These are phyloP conservation scores for Ardeotis arabs DNA, from an alignment of 2,113 vertebrate species.

Conservation along the genomic window DNA sequence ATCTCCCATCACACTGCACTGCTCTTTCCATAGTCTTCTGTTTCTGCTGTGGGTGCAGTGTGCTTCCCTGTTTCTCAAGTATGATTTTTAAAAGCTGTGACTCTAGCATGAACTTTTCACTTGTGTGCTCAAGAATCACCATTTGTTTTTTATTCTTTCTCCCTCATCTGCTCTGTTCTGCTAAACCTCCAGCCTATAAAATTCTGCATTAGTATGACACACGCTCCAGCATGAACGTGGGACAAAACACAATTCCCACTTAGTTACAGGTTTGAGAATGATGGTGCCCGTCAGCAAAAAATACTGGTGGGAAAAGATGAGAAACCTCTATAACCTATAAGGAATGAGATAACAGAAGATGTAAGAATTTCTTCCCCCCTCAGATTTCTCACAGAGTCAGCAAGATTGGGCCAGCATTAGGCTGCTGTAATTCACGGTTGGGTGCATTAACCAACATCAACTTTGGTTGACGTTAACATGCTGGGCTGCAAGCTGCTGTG, in stretches of 20 bases:
- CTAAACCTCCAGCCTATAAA: background rate
- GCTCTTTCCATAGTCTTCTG: background rate
- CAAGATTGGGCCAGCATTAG: background rate
- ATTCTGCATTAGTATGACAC: accelerated
- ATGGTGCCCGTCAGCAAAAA: background rate
- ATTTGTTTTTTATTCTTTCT: background rate
- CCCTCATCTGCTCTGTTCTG: background rate
- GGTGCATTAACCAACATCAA: background rate
- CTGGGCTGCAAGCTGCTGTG: background rate
- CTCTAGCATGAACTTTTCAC: background rate
- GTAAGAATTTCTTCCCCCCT: background rate
- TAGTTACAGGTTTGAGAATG: background rate
- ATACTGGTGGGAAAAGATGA: background rate
- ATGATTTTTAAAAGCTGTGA: background rate
- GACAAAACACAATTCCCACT: background rate
- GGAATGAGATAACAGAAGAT: background rate
- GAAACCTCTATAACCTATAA: background rate
- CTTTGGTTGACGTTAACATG: background rate
- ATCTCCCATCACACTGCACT: background rate
- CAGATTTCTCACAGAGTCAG: slow-evolving; percentile 26
- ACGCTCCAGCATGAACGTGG: accelerated
- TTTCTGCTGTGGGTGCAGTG: background rate
- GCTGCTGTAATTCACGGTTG: accelerated
- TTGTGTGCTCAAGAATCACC: background rate
- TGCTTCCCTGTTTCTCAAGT: background rate